These are phyloP conservation scores for Leucoraja erinaceus DNA, from an alignment of 2,113 vertebrate species.

Conservation along the genomic window DNA sequence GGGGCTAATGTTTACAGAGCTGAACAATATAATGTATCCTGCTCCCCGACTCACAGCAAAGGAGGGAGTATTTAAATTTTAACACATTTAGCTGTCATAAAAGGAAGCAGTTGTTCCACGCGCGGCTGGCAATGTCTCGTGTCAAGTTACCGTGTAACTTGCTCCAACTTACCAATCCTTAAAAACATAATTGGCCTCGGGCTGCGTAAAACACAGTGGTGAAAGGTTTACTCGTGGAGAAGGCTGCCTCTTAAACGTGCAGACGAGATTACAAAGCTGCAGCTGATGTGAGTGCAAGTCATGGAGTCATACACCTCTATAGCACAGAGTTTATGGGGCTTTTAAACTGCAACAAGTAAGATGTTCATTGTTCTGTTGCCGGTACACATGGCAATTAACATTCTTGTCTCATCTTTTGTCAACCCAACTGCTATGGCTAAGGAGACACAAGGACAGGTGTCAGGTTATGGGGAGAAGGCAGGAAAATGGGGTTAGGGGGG, in stretches of 20 bases:
- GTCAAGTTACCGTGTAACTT: conserved; percentile 8
- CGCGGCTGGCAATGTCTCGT: background rate
- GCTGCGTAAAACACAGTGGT: background rate
- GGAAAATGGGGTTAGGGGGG: too few species aligned
- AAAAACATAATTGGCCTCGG: background rate
- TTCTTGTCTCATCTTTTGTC: too few species aligned
- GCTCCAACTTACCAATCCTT: conserved; percentile 19
- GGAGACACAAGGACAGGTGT: too few species aligned
- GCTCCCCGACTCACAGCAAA: background rate
- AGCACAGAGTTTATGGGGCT: too few species aligned
- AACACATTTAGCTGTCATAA: background rate
- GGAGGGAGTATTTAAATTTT: background rate
- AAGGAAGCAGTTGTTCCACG: background rate
- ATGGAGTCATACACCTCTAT: too few species aligned
- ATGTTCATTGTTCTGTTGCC: too few species aligned
- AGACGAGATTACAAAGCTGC: background rate
- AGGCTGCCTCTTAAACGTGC: background rate
- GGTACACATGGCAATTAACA: too few species aligned
- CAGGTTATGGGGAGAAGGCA: too few species aligned
- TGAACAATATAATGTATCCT: background rate
- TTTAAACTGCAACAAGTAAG: too few species aligned
- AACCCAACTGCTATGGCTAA: too few species aligned
- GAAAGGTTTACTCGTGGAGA: conserved; percentile 10
- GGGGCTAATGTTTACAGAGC: background rate
- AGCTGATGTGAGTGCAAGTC: background rate